These are phyloP conservation scores for Vanessa atalanta DNA, from an alignment of 1,140 invertebrate genomes.

Conservation along the genomic window DNA sequence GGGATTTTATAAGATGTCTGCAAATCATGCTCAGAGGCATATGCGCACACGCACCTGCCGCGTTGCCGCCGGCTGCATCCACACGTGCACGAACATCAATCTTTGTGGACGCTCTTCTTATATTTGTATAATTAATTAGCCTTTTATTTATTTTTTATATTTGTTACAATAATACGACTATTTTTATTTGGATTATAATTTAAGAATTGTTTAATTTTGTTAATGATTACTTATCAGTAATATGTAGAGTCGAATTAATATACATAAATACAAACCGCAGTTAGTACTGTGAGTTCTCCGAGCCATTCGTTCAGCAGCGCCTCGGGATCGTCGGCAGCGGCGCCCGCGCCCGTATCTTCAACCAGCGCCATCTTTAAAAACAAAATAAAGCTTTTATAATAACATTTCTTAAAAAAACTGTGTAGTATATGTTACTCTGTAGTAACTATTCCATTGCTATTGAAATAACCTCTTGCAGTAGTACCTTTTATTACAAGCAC, in stretches of 20 bases:
- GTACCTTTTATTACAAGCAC: not conserved
- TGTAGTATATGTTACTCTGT: no score
- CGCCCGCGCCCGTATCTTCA: slow-evolving; percentile 60
- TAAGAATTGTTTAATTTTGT: no score
- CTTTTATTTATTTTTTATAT: slow-evolving; percentile 20
- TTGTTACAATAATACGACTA: not conserved
- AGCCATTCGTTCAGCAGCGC: slow-evolving; percentile 82
- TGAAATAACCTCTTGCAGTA: not conserved
- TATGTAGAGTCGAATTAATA: not conserved
- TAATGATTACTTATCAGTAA: no score
- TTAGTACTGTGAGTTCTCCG: slow-evolving; percentile 82
- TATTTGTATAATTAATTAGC: slow-evolving; percentile 27
- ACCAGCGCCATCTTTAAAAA: slow-evolving; percentile 70
- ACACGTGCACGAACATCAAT: slow-evolving; percentile 36
- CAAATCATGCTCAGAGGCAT: slow-evolving; percentile 39
- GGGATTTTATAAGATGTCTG: slow-evolving; percentile 18
- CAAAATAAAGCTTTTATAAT: slow-evolving; percentile 8
- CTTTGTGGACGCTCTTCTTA: slow-evolving; percentile 29
- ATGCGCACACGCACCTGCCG: slow-evolving; percentile 38
- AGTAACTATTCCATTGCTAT: no score
- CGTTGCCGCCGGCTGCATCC: slow-evolving; percentile 33
- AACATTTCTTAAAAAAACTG: not conserved
- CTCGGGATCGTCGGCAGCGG: slow-evolving; percentile 80
- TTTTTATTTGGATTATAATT: no score
- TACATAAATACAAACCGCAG: slow-evolving; percentile 73